Evolutionary conservation across 2,888 invertebrate species (phyloP).

Genomic region (Caenorhabditis sp.): DNA sequence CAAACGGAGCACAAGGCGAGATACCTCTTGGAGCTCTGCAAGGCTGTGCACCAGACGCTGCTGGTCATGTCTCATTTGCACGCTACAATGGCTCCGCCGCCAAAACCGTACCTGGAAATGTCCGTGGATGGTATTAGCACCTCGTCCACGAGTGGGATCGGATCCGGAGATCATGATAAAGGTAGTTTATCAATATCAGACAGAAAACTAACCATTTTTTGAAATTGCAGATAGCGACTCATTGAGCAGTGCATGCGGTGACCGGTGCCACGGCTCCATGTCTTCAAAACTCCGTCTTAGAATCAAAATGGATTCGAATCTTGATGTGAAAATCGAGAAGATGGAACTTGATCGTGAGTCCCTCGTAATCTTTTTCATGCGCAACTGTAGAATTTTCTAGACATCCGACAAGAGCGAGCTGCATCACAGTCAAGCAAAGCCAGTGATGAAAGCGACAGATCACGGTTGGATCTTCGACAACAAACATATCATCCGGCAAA

Average conservation of each 20-base stretch:
- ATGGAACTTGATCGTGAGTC: constrained; percentile 66
- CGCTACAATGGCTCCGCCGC: constrained; percentile 59
- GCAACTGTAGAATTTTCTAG: constrained; percentile 38
- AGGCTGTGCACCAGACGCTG: constrained; percentile 93
- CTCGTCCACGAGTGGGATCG: constrained; percentile 59
- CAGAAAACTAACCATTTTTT: too few relatives aligned
- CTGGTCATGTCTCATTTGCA: constrained; percentile 82
- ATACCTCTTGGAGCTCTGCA: constrained; percentile 89
- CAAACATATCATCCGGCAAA: constrained; percentile 49
- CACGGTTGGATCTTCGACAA: background rate
- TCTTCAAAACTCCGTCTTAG: constrained; percentile 64
- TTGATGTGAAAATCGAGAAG: constrained; percentile 67
- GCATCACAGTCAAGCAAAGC: constrained; percentile 63
- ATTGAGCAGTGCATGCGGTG: constrained; percentile 58
- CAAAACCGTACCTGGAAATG: constrained; percentile 63
- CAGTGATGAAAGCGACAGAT: constrained; percentile 56
- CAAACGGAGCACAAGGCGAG: constrained; percentile 94
- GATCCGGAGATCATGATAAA: constrained; percentile 57
- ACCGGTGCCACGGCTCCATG: constrained; percentile 62
- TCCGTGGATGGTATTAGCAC: constrained; percentile 64
- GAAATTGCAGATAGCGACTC: constrained; percentile 57
- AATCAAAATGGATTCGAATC: constrained; percentile 66
- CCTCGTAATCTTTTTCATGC: too few relatives aligned
- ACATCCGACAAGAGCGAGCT: constrained; percentile 67
- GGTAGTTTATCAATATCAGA: constrained; percentile 13